These are phyloP conservation scores for Mimachlamys varia DNA, from an alignment of 2,888 invertebrate species.

Conservation along the genomic window DNA sequence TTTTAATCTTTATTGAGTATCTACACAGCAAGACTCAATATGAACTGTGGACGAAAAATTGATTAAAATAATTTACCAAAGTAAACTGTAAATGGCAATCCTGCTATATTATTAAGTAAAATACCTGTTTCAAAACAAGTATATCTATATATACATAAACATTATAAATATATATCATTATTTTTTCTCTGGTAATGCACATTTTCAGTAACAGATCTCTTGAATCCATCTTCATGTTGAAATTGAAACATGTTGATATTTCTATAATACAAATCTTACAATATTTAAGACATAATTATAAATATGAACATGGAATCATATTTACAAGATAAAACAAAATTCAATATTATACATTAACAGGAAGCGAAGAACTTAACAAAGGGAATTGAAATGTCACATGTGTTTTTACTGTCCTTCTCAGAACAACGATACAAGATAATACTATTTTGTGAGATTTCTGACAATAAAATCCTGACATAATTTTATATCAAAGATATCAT, in stretches of 20 bases:
- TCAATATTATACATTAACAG: background rate
- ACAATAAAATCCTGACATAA: background rate
- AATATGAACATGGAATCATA: background rate
- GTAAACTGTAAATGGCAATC: background rate
- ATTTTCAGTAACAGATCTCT: background rate
- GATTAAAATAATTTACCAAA: background rate
- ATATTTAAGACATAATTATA: background rate
- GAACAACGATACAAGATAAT: background rate
- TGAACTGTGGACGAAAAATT: background rate
- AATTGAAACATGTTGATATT: background rate
- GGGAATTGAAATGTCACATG: background rate
- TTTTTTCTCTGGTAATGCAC: background rate
- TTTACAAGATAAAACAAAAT: constrained; percentile 10
- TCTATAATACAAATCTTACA: background rate
- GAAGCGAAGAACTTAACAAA: background rate
- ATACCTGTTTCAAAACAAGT: background rate
- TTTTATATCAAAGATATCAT: constrained; percentile 2
- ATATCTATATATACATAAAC: background rate
- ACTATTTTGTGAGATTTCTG: background rate
- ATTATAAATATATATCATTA: background rate
- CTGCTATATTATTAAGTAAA: background rate
- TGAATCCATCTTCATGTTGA: background rate
- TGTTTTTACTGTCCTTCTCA: background rate
- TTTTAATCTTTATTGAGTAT: too few species aligned
- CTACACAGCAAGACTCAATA: too few species aligned